These are phyloP conservation scores for Eilema depressum DNA, from an alignment of 2,888 invertebrate genomes.

Conservation along the genomic window DNA sequence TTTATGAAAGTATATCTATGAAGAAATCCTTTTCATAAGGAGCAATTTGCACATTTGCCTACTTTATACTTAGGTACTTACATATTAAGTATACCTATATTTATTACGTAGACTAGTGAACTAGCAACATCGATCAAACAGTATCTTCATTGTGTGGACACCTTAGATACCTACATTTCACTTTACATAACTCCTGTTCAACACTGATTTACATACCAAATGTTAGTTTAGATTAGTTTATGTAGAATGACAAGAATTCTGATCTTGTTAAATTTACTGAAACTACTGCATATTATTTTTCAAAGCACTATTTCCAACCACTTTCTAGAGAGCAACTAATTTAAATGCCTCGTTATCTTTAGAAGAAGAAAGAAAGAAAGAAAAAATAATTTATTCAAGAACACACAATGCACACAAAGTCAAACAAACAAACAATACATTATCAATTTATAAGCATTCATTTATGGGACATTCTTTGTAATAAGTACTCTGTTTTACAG, in stretches of 20 bases:
- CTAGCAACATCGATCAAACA: slow-evolving; percentile 19
- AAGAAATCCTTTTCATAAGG: background rate
- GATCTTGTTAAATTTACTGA: background rate
- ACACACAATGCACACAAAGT: too few species aligned
- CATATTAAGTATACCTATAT: background rate
- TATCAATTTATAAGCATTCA: too few species aligned
- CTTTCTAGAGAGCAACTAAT: background rate
- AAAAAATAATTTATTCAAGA: too few species aligned
- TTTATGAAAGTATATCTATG: background rate
- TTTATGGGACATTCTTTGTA: background rate
- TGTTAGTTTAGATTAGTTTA: slow-evolving; percentile 2
- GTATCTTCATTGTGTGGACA: background rate
- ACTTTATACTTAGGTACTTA: background rate
- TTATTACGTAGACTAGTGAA: background rate
- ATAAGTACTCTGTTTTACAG: background rate
- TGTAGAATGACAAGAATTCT: background rate
- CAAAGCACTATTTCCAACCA: background rate
- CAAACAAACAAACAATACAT: too few species aligned
- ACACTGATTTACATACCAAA: slow-evolving; percentile 32
- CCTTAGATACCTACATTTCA: slow-evolving; percentile 24
- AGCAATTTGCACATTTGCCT: background rate
- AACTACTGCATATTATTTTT: background rate
- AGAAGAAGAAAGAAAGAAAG: too few species aligned
- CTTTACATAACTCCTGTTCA: slow-evolving; percentile 30
- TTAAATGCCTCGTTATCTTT: background rate